A percentile compares a stretch with the other conserved stretches of the same genome.
These are phyloP conservation scores for Sminthopsis crassicaudata DNA, from an alignment of 2,113 vertebrate species.

Conservation along the genomic window DNA sequence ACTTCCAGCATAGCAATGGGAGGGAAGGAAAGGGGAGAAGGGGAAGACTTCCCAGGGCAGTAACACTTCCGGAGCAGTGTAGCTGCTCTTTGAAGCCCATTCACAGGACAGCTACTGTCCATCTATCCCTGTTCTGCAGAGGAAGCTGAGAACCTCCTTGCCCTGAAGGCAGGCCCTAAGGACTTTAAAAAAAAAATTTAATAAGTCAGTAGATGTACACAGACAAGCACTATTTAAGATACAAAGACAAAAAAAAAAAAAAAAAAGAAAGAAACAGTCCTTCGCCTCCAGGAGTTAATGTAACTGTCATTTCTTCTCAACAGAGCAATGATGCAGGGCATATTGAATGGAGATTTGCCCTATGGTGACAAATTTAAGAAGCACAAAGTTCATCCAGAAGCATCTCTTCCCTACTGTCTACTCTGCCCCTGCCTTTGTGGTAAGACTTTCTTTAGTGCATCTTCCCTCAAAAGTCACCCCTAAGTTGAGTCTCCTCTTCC, in stretches of 20 bases:
- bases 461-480: background rate
- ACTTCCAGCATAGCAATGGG: no score
- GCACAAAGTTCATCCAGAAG: background rate
- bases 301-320: background rate
- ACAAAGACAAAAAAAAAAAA: background rate
- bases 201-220: background rate
- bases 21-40: no score
- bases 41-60: no score
- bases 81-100: no score
- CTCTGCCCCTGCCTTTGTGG: background rate
- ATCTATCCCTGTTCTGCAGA: no score
- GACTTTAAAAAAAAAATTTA: background rate
- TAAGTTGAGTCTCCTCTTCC: background rate
- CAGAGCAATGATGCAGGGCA: background rate
- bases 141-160: no score
- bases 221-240: background rate
- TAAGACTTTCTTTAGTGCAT: background rate
- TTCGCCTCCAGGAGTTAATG: background rate
- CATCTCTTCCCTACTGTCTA: background rate
- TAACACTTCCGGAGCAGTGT: no score
- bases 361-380: background rate
- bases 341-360: background rate
- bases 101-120: no score
- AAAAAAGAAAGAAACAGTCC: no score
- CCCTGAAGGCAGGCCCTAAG: no score